phyloP scores from a whole-genome alignment of 2,113 vertebrate species.

The Elgaria multicarinata region DNA sequence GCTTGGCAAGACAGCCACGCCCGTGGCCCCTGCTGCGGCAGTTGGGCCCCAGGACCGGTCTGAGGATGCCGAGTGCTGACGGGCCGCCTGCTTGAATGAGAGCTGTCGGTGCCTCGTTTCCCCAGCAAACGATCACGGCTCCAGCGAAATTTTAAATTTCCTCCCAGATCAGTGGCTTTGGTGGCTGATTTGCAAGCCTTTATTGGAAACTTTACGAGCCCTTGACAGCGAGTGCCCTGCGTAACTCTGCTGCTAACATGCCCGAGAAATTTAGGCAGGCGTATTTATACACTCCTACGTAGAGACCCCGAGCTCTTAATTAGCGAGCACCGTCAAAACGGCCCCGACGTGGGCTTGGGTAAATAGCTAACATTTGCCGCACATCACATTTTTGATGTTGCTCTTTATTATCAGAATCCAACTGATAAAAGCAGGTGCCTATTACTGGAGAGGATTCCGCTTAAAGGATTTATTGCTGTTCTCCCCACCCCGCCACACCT shows the following conservation, averaged over 20 bases:
- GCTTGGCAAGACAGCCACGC: too few relatives aligned
- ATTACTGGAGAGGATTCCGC: conserved; percentile 43
- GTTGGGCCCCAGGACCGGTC: too few relatives aligned
- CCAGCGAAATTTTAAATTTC: neutral
- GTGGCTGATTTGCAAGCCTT: neutral
- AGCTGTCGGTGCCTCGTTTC: neutral
- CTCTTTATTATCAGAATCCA: conserved; percentile 49
- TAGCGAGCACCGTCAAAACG: accelerated
- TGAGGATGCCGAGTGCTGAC: too few relatives aligned
- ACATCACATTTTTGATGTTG: conserved; percentile 39
- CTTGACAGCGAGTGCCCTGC: neutral
- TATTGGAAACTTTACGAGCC: neutral
- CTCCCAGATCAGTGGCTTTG: neutral
- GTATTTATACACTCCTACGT: accelerated
- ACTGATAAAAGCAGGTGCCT: conserved; percentile 6
- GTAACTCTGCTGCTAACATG: neutral
- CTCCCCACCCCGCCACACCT: neutral
- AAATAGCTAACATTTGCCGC: accelerated
- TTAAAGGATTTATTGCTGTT: conserved; percentile 47
- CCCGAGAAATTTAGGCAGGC: neutral
- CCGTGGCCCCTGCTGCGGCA: neutral
- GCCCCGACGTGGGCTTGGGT: conserved; percentile 36
- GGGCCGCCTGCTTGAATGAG: neutral
- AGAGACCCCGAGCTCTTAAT: conserved; percentile 4
- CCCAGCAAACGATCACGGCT: neutral